Evolutionary conservation across 2,888 invertebrate species (phyloP).

Genomic region (Spilosoma lubricipeda): DNA sequence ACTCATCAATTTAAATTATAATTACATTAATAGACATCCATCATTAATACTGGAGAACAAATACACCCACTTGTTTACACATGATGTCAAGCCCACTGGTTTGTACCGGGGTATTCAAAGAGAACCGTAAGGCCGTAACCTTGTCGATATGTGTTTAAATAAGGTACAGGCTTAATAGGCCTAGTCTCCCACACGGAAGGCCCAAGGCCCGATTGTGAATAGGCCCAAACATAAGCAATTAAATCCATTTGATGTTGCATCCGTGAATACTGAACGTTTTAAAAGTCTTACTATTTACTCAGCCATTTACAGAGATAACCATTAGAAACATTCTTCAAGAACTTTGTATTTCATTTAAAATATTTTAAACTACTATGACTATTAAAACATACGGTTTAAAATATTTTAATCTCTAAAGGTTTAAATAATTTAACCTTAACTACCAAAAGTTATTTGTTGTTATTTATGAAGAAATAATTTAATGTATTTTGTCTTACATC

Average conservation of each 20-base stretch:
- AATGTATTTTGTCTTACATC: too few species aligned
- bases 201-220: slow-evolving; percentile 49
- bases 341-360: background rate
- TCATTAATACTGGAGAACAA: slow-evolving; percentile 17
- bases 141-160: slow-evolving; percentile 47
- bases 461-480: background rate
- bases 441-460: background rate
- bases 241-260: slow-evolving; percentile 34
- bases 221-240: slow-evolving; percentile 46
- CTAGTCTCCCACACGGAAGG: slow-evolving; percentile 60
- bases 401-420: background rate
- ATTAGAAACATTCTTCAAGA: background rate
- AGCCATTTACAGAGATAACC: background rate
- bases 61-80: slow-evolving; percentile 16
- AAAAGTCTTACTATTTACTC: background rate
- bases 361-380: background rate
- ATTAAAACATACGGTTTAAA: too few species aligned
- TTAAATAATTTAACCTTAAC: too few species aligned
- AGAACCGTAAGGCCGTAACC: slow-evolving; percentile 50
- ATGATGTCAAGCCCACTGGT: slow-evolving; percentile 19
- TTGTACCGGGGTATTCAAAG: slow-evolving; percentile 30
- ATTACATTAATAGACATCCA: slow-evolving; percentile 2
- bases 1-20: background rate
- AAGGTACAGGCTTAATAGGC: slow-evolving; percentile 53
- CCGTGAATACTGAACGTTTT: background rate